Conservation (phyloP, 2,113 vertebrate species). For the Parus major region DNA sequence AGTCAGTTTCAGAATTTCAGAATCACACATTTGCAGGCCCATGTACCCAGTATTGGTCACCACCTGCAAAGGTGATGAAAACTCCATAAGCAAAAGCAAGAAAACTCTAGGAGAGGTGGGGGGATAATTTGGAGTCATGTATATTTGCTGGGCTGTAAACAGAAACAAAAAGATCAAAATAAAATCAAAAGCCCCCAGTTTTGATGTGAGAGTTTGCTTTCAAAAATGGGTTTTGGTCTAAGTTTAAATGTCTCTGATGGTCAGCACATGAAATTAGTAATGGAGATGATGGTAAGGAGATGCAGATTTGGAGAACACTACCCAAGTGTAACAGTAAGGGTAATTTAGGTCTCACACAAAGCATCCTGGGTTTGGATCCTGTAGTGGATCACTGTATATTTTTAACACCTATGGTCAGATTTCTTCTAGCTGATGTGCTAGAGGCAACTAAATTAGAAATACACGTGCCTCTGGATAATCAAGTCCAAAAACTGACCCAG, state of each 20-base stretch:
- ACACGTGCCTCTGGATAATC: background rate
- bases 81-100: background rate
- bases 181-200: no score
- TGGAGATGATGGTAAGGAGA: background rate
- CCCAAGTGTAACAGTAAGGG: background rate
- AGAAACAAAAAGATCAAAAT: no score
- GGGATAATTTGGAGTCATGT: background rate
- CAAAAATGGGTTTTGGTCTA: background rate
- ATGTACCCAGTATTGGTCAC: background rate
- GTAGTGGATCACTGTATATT: background rate
- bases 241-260: background rate
- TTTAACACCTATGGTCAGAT: background rate
- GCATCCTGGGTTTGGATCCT: background rate
- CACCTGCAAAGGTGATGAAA: background rate
- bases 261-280: background rate
- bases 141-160: background rate
- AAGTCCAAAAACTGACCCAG: background rate
- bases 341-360: background rate
- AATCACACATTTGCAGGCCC: background rate
- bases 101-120: background rate
- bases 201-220: background rate
- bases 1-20: background rate
- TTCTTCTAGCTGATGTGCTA: background rate
- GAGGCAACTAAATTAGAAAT: background rate
- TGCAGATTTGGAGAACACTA: background rate